Conservation (phyloP, 2,113 vertebrate species). For the Lepus europaeus region DNA sequence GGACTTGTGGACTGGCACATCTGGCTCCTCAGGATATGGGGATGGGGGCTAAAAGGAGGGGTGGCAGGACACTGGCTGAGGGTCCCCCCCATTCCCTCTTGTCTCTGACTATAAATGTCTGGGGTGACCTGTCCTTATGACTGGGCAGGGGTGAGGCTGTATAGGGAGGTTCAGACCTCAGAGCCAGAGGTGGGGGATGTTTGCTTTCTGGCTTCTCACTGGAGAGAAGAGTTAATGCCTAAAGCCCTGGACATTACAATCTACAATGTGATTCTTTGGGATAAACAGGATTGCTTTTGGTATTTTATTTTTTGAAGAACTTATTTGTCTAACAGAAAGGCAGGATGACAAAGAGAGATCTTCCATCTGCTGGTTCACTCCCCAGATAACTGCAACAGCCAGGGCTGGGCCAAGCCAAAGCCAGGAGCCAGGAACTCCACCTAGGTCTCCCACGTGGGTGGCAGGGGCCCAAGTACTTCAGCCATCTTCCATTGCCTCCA, state of each 20-base stretch:
- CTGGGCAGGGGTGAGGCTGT: background rate
- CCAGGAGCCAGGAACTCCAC: too few relatives aligned
- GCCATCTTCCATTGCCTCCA: too few relatives aligned
- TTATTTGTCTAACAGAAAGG: too few relatives aligned
- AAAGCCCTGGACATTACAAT: constrained; percentile 22
- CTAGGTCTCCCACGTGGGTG: too few relatives aligned
- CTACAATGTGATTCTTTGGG: background rate
- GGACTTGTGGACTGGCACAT: background rate
- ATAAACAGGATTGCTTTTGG: background rate
- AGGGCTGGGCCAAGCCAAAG: too few relatives aligned
- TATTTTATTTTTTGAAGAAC: too few relatives aligned
- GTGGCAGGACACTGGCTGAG: background rate
- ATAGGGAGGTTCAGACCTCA: background rate
- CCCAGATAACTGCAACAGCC: too few relatives aligned
- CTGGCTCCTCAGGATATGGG: background rate
- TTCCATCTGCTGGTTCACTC: too few relatives aligned
- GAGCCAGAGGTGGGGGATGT: background rate
- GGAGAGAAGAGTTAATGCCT: background rate
- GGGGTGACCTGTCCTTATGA: background rate
- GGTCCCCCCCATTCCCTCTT: background rate
- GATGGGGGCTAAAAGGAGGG: background rate
- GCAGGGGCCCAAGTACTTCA: too few relatives aligned
- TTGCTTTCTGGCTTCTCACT: constrained; percentile 24
- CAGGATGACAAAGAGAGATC: too few relatives aligned
- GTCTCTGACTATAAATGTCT: background rate